Conservation (phyloP, 2,113 vertebrate genomes). For the Vireo altiloquus region DNA sequence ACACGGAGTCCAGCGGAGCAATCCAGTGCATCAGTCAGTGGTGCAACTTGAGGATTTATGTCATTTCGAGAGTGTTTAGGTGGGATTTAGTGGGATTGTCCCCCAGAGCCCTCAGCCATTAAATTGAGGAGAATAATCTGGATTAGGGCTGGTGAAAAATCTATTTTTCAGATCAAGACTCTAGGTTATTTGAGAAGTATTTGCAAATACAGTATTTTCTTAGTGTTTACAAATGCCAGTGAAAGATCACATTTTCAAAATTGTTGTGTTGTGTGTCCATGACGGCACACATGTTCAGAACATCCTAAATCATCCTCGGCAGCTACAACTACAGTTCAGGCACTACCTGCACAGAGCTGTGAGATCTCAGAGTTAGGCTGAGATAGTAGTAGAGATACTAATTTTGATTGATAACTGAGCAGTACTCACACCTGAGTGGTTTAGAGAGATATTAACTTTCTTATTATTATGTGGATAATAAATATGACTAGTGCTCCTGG, state of each 20-base stretch:
- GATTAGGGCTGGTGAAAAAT: neutral
- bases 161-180: neutral
- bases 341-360: neutral
- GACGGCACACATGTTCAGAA: neutral
- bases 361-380: neutral
- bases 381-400: neutral
- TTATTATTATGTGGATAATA: neutral
- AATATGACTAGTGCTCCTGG: neutral
- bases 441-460: neutral
- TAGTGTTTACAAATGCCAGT: neutral
- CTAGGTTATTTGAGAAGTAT: neutral
- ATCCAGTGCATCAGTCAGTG: accelerated
- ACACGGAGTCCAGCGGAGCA: neutral
- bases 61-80: neutral
- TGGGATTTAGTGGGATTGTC: no score
- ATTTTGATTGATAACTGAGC: neutral
- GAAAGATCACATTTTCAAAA: neutral
- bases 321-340: neutral
- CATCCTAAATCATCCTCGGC: neutral
- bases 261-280: neutral
- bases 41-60: accelerated
- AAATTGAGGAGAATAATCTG: neutral
- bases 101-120: accelerated
- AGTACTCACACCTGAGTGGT: neutral
- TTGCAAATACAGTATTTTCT: neutral